Conservation (phyloP, 2,888 invertebrate species). For the Hemicrepidius hirtus region DNA sequence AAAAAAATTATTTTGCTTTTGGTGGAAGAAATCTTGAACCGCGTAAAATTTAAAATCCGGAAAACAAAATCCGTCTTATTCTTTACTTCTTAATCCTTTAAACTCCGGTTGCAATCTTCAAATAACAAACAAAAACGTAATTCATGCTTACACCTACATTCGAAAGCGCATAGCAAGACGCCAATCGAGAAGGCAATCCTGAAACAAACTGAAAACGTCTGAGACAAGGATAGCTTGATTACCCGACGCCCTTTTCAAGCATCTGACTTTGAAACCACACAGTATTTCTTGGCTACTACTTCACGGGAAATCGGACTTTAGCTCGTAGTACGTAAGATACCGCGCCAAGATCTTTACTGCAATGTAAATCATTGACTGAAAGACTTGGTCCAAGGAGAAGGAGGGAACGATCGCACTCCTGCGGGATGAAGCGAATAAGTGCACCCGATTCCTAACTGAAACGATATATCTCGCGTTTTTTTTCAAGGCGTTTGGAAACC, state of each 20-base stretch:
- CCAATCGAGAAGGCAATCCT: conserved; percentile 20
- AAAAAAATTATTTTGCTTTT: background rate
- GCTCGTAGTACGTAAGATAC: conserved; percentile 46
- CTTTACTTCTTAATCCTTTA: conserved; percentile 23
- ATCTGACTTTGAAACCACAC: conserved; percentile 50
- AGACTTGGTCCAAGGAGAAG: conserved; percentile 48
- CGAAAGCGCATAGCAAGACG: background rate
- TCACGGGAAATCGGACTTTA: conserved; percentile 52
- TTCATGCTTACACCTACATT: conserved; percentile 33
- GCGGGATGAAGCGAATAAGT: conserved; percentile 47
- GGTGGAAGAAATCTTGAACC: background rate
- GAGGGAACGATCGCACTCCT: conserved; percentile 36
- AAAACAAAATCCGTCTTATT: background rate
- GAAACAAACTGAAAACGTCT: background rate
- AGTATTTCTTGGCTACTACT: conserved; percentile 50
- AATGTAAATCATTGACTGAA: conserved; percentile 55
- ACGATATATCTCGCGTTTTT: conserved; percentile 68
- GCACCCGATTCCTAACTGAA: conserved; percentile 64
- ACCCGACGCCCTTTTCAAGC: conserved; percentile 44
- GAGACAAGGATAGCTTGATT: conserved; percentile 6
- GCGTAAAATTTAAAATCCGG: background rate
- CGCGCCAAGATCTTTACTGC: conserved; percentile 48
- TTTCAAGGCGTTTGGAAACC: conserved; percentile 68
- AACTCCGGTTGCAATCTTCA: conserved; percentile 8
- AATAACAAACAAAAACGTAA: conserved; percentile 30